Evolutionary conservation across 2,888 invertebrate species (phyloP).

Genomic region (Cloeon dipterum): DNA sequence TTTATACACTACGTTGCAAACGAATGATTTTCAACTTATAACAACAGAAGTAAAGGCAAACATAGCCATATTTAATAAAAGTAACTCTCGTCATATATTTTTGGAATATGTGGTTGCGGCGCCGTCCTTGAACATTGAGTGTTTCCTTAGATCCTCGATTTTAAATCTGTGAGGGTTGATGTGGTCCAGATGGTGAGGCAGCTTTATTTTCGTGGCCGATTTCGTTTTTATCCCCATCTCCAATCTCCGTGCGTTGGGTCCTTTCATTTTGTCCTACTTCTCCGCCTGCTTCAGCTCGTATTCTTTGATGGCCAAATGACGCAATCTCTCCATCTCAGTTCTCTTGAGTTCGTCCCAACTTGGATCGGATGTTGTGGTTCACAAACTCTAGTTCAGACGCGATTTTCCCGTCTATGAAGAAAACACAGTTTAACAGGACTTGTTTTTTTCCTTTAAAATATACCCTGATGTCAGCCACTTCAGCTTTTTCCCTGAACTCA

Average conservation of each 20-base stretch:
- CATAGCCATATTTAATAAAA: too few species aligned
- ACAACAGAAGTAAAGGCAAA: too few species aligned
- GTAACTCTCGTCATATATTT: too few species aligned
- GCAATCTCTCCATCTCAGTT: conserved; percentile 59
- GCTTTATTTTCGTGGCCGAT: conserved; percentile 39
- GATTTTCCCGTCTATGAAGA: conserved; percentile 55
- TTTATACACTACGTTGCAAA: too few species aligned
- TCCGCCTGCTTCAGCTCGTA: conserved; percentile 26
- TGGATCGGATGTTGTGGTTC: conserved; percentile 62
- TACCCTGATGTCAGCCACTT: conserved; percentile 67
- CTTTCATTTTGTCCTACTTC: conserved; percentile 4
- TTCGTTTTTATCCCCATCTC: conserved; percentile 9
- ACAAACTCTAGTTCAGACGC: conserved; percentile 79
- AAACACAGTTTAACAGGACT: too few species aligned
- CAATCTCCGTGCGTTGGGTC: too few species aligned
- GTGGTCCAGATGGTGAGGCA: conserved; percentile 61
- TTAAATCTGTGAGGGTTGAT: conserved; percentile 82
- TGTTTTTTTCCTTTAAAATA: too few species aligned
- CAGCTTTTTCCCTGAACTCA: conserved; percentile 54
- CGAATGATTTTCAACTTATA: too few species aligned
- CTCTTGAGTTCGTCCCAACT: conserved; percentile 84
- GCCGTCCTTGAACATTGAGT: too few species aligned
- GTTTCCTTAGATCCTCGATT: conserved; percentile 73
- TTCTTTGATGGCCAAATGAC: conserved; percentile 39
- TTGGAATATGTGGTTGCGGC: too few species aligned